phyloP scores from a whole-genome alignment of 2,888 invertebrate genomes.

The Hylaea fasciaria region DNA sequence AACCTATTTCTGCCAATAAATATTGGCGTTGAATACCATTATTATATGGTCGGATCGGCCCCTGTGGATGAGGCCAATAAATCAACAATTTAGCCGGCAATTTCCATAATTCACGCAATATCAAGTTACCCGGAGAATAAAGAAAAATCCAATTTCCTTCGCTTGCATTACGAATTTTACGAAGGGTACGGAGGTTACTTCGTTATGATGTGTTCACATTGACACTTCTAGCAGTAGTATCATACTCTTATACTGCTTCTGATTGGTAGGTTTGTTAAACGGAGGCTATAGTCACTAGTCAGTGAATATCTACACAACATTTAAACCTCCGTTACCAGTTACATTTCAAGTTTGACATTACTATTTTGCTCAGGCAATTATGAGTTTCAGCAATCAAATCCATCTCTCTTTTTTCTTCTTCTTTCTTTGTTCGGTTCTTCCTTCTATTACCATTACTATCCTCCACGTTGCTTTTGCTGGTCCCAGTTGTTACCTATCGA shows the following conservation, averaged over 20 bases:
- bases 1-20: too few species aligned
- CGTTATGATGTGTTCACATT: slow-evolving; percentile 58
- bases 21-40: too few species aligned
- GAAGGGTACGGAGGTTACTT: slow-evolving; percentile 59
- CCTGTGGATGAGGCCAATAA: slow-evolving; percentile 56
- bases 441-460: too few species aligned
- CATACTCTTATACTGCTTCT: slow-evolving; percentile 10
- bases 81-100: slow-evolving; percentile 81
- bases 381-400: too few species aligned
- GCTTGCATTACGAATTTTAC: slow-evolving; percentile 77
- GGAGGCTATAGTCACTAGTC: not conserved
- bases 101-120: slow-evolving; percentile 84
- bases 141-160: slow-evolving; percentile 83
- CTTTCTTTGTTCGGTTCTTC: too few species aligned
- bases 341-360: too few species aligned
- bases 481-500: too few species aligned
- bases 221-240: slow-evolving; percentile 30
- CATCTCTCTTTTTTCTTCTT: too few species aligned
- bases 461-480: too few species aligned
- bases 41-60: slow-evolving; percentile 1
- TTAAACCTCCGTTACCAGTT: too few species aligned
- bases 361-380: too few species aligned
- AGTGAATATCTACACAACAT: too few species aligned
- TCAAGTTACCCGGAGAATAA: slow-evolving; percentile 80
- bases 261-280: slow-evolving; percentile 7